Base-by-base conservation (phyloP, 2,113 vertebrate genomes). In the Hippocampus abdominalis region DNA sequence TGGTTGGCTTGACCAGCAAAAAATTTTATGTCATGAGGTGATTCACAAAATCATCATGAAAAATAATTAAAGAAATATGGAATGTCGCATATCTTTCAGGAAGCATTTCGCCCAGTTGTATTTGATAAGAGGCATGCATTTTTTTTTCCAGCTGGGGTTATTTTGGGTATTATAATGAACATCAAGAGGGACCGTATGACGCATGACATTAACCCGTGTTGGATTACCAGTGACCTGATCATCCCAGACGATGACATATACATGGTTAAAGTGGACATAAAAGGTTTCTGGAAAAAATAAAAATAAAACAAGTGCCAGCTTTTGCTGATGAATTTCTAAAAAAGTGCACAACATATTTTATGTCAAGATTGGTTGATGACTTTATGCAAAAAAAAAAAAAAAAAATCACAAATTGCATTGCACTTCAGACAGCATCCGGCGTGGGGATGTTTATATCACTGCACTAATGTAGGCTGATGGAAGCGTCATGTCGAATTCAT, bases 181-280 rank as follows among this genome's bases (percentile, higher is more conserved):
- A 76, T 76, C 36, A 72, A 85, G 80, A 76, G 84, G 73, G 57
- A 40, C 78, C 48, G 23, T 13, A 74, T 88, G 88, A 88, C 78
- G 82, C 87, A 89, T 82, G 27, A 32, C 82, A 88, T 78, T 81
- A 84, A 82, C 87, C 87, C 66, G 49, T 65, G 66, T 84, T 84
- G 86, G 80, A 90, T 89, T 87, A 88, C 25, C 68, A 57, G 66
- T 68, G 83, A 87, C 88, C 86, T 12, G 56, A 83, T 85, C 77
- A 71, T 81, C 85, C 83, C 82, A 85, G 75, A 83, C 74, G 13
- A 46, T 78, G 75, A 81, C 79, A 87, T 71, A 71, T 72, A 51
- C 71, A 66, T 71, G 68, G 73, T 76, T 75, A 75, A 75, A 77
- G 68, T 65, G 54, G 18, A 65, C 76, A 79, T 76, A 74, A 87